Base-by-base conservation (phyloP, 2,888 invertebrate genomes). In the Allolobophora icterica region DNA sequence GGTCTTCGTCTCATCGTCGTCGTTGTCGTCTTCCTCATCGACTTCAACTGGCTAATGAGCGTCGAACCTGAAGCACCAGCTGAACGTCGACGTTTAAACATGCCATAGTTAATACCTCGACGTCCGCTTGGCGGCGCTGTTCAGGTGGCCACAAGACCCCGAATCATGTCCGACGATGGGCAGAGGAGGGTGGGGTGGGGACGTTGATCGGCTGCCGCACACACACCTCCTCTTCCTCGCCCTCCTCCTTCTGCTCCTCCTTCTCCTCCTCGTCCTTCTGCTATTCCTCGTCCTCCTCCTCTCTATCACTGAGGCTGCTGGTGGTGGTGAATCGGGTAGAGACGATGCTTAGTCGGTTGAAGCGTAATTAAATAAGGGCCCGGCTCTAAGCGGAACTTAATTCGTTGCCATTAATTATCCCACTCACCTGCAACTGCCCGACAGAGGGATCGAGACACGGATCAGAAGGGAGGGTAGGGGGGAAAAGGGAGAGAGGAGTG, bases 361-460 rank as follows among this genome's bases (percentile, higher is more conserved):
- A 87, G 87, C 38, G 38, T 87, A 87, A 87, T 87, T 87, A 87
- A 87, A 87, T 87, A 87, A 87, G 19, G 87, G 34, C 30, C 30
- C 21, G 34, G 34, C 34, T 38, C 19, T 87, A 38, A 34, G 34
- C 87, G 24, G 87, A 35, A 35, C 87, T 87, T 35, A 87, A 87
- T 38, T 34, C 87, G 34, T 17, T 21, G 34, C 87, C 38, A 87
- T 87, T 87, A 87, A 87, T 87, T 38, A 87, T 87, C 87, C 34
- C 87, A 87, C 87, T 87, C 87, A 87, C 34, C 87, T 34, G 38
- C 87, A 87, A 87, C 87, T 34, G 34, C 33, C 8, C 11, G 38
- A 87, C 38, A 87, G 87, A 87, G 38, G 38, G 35, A 30, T n/a
- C 71, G 6, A 71, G 71, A 30, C 71, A 71, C 30, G 71, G 71